These are phyloP conservation scores for Sebastiscus tertius DNA, from an alignment of 2,797 vertebrate species.

Conservation along the genomic window DNA sequence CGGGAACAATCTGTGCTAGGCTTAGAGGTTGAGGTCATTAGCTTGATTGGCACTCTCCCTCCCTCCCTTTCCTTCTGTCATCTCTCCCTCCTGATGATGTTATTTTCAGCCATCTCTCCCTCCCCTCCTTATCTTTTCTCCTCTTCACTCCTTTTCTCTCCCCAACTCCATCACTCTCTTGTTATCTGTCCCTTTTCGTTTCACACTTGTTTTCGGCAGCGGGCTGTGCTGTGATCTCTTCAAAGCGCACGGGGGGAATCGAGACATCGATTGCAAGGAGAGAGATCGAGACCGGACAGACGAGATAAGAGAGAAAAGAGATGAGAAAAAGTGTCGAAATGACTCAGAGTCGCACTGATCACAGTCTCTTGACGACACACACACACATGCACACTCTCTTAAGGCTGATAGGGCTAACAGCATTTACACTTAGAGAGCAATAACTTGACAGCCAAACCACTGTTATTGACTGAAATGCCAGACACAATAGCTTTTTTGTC, in stretches of 20 bases:
- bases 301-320: slow-evolving; percentile 48
- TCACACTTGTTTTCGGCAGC: slow-evolving; percentile 68
- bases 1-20: slow-evolving; percentile 76
- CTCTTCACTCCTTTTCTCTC: slow-evolving; percentile 4
- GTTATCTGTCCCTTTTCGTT: slow-evolving; percentile 68
- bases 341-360: slow-evolving; percentile 52
- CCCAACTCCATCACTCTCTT: slow-evolving; percentile 37
- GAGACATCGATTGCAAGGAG: slow-evolving; percentile 57
- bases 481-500: slow-evolving; percentile 54
- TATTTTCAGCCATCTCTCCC: slow-evolving; percentile 38
- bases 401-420: slow-evolving; percentile 60
- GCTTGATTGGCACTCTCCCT: slow-evolving; percentile 69
- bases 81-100: slow-evolving; percentile 30
- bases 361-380: slow-evolving; percentile 46
- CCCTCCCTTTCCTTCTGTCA: slow-evolving; percentile 19
- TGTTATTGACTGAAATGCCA: slow-evolving; percentile 70
- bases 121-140: slow-evolving; percentile 29
- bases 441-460: slow-evolving; percentile 69
- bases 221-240: slow-evolving; percentile 65
- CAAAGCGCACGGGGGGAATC: slow-evolving; percentile 57
- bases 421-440: slow-evolving; percentile 65
- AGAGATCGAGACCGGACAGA: slow-evolving; percentile 55
- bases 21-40: slow-evolving; percentile 78
- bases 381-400: slow-evolving; percentile 15
- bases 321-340: slow-evolving; percentile 55